Conservation (phyloP, 2,113 vertebrate species). For the Furnarius figulus region DNA sequence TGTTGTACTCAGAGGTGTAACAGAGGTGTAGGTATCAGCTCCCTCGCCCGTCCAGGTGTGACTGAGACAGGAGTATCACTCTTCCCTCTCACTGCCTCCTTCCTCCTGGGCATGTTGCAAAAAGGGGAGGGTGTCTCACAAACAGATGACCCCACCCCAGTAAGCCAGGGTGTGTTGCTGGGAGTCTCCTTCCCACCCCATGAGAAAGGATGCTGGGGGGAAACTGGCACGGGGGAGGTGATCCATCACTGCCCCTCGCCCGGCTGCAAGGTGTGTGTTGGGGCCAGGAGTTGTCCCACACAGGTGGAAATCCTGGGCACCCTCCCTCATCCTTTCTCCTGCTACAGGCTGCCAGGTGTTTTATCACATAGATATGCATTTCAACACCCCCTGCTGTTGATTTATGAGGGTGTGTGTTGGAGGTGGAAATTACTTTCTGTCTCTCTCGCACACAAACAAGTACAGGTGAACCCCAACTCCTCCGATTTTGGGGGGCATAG, state of each 20-base stretch:
- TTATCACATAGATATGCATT: neutral
- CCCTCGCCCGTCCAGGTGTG: neutral
- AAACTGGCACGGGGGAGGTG: neutral
- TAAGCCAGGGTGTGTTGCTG: slow-evolving; percentile 14
- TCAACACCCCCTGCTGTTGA: neutral
- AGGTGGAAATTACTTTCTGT: neutral
- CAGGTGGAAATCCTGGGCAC: neutral
- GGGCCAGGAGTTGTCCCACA: neutral
- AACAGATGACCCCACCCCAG: slow-evolving; percentile 21
- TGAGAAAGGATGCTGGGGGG: neutral
- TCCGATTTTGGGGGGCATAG: rapidly evolving
- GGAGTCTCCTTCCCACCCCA: neutral
- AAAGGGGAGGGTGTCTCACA: neutral
- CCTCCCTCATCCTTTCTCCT: neutral
- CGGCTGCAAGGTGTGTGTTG: neutral
- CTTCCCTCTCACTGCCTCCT: neutral
- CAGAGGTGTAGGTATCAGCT: neutral
- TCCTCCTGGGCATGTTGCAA: neutral
- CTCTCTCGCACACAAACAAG: neutral
- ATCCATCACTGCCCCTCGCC: neutral
- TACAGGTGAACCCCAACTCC: neutral
- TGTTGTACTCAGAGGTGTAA: rapidly evolving
- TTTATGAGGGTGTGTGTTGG: neutral
- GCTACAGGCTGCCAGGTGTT: neutral
- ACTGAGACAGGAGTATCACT: neutral